Base-by-base conservation (phyloP, 2,888 invertebrate genomes). In the Subacronicta megacephala region DNA sequence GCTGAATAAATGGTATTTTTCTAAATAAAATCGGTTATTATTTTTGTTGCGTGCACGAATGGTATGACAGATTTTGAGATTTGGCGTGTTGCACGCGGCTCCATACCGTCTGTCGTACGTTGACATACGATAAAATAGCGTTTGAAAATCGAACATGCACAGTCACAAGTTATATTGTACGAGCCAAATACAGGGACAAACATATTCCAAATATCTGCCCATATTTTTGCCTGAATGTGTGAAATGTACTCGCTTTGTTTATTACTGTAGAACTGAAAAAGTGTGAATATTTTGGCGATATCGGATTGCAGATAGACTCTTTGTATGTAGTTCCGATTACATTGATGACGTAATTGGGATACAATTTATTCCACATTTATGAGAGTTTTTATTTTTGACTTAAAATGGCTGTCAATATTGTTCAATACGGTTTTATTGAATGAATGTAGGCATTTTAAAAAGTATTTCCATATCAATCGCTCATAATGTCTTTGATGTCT, bases 61-160 rank as follows among this genome's bases (percentile, higher is more conserved):
- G 56, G 56, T 70, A 77, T 75, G 73, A 75, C 69, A 75, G 75
- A 73, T 81, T 80, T 80, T 80, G 77, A 78, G 81, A 84, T 86
- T 84, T 83, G 83, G 88, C 92, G 92, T 92, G 92, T 69, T 41
- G 76, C 90, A 92, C 90, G 92, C 91, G 86, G 81, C 75, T 77
- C 82, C 73, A 75, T 78, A 75, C 67, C 71, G 62, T 41, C 70
- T 72, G 75, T 72, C 66, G 75, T 59, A 62, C 72, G 73, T 75
- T 82, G 80, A 80, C 77, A 70, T 74, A 75, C 75, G 73, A 69
- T 66, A 64, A 68, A 75, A 72, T 74, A 62, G 53, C 60, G 61
- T 72, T 68, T 65, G 66, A 80, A 81, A 80, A 75, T 77, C 71
- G 70, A 52, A 59, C 56, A 53, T 62, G 52, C 68, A 71, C 64